Evolutionary conservation across 1,140 invertebrate genomes (phyloP).

Genomic region (Hyphantria cunea): DNA sequence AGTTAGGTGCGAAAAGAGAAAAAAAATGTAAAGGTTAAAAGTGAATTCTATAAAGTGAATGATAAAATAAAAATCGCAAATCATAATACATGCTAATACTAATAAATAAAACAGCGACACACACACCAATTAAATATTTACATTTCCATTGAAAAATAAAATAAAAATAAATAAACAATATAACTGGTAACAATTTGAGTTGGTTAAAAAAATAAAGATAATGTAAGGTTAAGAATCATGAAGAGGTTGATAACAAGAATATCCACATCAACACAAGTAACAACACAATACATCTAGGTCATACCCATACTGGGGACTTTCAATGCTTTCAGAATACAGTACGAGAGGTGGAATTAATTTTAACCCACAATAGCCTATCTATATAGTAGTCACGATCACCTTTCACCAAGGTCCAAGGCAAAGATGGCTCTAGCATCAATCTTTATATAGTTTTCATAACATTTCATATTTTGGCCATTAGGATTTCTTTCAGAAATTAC

Average conservation of each 20-base stretch:
- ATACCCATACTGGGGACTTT: slow-evolving; percentile 15
- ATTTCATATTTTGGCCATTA: slow-evolving; percentile 8
- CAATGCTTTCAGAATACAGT: slow-evolving; percentile 2
- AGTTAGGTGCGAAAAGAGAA: too few species aligned
- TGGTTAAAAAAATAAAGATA: too few species aligned
- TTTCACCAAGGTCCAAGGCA: slow-evolving; percentile 42
- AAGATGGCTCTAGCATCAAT: slow-evolving; percentile 39
- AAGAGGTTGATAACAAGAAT: slow-evolving; percentile 1
- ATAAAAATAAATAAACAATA: too few species aligned
- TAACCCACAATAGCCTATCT: slow-evolving; percentile 39
- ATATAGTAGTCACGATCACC: slow-evolving; percentile 48
- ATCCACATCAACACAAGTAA: slow-evolving; percentile 8
- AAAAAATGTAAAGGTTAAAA: too few species aligned
- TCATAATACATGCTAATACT: too few species aligned
- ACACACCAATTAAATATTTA: too few species aligned
- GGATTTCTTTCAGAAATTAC: slow-evolving; percentile 7
- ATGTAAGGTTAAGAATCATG: neutral
- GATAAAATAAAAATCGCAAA: too few species aligned
- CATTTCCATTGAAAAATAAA: too few species aligned
- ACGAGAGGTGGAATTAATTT: slow-evolving; percentile 21
- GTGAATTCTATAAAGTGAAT: too few species aligned
- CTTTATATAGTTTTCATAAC: slow-evolving; percentile 5
- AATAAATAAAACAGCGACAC: too few species aligned
- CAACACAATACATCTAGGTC: slow-evolving; percentile 6
- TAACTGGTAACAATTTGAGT: too few species aligned